These are phyloP conservation scores for Falco punctatus DNA, from an alignment of 2,113 vertebrate genomes.

Conservation along the genomic window DNA sequence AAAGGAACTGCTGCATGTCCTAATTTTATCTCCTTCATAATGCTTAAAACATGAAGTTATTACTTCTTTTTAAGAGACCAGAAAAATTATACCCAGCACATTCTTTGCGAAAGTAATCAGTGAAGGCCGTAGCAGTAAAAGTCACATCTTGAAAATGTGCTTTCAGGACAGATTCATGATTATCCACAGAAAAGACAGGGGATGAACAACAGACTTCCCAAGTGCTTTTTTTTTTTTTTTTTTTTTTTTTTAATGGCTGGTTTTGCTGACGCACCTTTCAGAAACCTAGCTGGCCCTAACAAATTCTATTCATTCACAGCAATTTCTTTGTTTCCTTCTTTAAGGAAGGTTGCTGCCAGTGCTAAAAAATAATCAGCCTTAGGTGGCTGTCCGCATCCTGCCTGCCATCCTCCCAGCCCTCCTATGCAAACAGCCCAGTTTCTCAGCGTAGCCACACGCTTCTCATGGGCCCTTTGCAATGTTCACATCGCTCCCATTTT, in stretches of 20 bases:
- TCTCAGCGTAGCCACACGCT: background rate
- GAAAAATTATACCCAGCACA: background rate
- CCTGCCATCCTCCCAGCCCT: background rate
- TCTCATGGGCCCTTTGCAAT: background rate
- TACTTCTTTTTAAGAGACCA: background rate
- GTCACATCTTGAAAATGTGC: background rate
- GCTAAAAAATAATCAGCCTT: background rate
- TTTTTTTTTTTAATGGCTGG: background rate
- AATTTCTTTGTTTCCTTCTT: background rate
- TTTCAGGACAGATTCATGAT: slow-evolving; percentile 1
- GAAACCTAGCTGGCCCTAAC: background rate
- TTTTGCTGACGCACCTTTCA: background rate
- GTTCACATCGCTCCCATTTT: background rate
- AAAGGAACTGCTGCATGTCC: background rate
- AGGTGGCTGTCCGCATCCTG: background rate
- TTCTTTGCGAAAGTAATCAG: background rate
- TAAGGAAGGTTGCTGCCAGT: background rate
- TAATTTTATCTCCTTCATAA: background rate
- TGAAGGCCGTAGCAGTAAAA: background rate
- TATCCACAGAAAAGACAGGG: background rate
- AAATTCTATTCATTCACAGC: background rate
- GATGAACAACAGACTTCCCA: slow-evolving; percentile 23
- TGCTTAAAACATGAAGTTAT: background rate
- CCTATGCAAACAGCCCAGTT: background rate
- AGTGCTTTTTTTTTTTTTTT: background rate